phyloP scores from a whole-genome alignment of 37 sponge, comb jelly and placozoan genomes.

The Ephydatia muelleri region DNA sequence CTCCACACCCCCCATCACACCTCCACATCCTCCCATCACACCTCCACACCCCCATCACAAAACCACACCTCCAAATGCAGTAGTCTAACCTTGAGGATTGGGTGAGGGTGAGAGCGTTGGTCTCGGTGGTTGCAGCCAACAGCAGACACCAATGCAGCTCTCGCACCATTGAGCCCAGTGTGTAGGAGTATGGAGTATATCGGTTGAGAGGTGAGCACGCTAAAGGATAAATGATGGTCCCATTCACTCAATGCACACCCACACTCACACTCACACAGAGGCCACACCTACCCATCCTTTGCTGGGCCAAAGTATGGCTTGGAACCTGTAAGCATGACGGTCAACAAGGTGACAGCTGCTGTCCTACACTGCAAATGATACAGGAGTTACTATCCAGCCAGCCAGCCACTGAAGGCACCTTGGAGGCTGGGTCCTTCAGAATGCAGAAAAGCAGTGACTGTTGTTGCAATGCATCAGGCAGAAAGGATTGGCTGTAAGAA shows the following conservation, averaged over 20 bases:
- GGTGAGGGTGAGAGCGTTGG: slow-evolving; percentile 29
- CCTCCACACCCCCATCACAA: neutral
- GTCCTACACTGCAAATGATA: slow-evolving; percentile 44
- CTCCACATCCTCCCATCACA: neutral
- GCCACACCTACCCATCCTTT: slow-evolving; percentile 45
- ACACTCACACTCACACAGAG: neutral
- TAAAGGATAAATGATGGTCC: neutral
- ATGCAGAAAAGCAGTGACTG: slow-evolving; percentile 45
- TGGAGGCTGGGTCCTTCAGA: slow-evolving; percentile 37
- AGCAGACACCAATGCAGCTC: slow-evolving; percentile 66
- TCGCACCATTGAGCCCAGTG: slow-evolving; percentile 60
- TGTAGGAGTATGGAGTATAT: slow-evolving; percentile 50
- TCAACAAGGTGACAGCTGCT: slow-evolving; percentile 47
- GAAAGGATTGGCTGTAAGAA: slow-evolving; percentile 57
- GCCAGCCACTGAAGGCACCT: neutral
- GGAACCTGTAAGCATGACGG: slow-evolving; percentile 56
- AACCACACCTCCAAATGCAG: neutral
- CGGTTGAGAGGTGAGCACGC: slow-evolving; percentile 5
- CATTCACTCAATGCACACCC: neutral
- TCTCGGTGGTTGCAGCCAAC: slow-evolving; percentile 51
- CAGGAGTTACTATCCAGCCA: neutral
- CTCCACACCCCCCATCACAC: neutral
- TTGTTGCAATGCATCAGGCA: slow-evolving; percentile 59
- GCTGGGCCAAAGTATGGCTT: slow-evolving; percentile 55
- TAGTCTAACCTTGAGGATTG: slow-evolving; percentile 42